phyloP scores from a whole-genome alignment of 2,797 vertebrate species.

The Podargus strigoides region DNA sequence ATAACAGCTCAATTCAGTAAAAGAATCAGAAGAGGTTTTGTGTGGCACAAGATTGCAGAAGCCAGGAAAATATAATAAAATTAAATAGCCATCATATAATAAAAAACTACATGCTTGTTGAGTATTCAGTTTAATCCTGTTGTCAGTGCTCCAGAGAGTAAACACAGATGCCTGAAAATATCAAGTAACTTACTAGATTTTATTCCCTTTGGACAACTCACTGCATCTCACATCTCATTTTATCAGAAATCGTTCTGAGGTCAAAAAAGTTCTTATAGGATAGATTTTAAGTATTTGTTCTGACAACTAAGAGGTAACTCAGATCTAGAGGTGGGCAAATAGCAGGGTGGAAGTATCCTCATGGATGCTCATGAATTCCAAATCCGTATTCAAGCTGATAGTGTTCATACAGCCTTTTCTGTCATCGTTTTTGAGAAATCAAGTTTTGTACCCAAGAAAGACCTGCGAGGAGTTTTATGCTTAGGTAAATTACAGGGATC shows the following conservation, averaged over 20 bases:
- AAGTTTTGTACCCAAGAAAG: not conserved
- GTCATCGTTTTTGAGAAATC: not conserved
- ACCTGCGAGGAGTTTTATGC: not conserved
- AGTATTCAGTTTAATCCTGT: conserved; percentile 58
- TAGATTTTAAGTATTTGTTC: conserved; percentile 48
- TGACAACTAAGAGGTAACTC: conserved; percentile 6
- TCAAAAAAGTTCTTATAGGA: conserved; percentile 66
- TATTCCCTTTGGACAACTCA: conserved; percentile 57
- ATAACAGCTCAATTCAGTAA: conserved; percentile 11
- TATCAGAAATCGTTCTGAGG: conserved; percentile 68
- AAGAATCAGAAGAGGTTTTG: not conserved
- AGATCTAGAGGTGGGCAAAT: not conserved
- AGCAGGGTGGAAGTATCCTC: not conserved
- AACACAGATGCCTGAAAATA: conserved; percentile 59
- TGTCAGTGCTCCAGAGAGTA: conserved; percentile 53
- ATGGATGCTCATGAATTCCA: not conserved
- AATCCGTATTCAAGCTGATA: not conserved
- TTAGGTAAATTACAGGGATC: not conserved
- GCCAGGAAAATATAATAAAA: conserved; percentile 30
- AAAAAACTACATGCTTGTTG: conserved; percentile 41
- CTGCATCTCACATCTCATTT: conserved; percentile 52
- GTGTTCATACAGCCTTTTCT: not conserved
- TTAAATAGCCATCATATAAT: conserved; percentile 35
- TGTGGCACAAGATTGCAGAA: not conserved
- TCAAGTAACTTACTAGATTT: conserved; percentile 63